Percentiles rank a stretch among this genome's conserved stretches.
Conservation (phyloP, 2,797 vertebrate genomes). For the Cossypha caffra region DNA sequence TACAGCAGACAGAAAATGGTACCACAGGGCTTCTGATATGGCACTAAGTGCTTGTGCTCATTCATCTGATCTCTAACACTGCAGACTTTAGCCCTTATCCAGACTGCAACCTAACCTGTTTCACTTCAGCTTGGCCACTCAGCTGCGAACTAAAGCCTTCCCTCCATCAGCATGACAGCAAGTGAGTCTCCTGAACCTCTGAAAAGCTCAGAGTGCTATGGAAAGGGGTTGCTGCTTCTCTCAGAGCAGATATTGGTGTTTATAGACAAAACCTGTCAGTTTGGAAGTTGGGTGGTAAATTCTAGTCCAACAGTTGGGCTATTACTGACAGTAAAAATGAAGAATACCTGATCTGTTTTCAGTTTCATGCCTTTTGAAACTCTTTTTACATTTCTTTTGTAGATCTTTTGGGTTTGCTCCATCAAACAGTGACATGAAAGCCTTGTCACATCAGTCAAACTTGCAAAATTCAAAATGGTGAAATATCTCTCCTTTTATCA, state of each 20-base stretch:
- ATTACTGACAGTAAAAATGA: background rate
- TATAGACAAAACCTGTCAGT: background rate
- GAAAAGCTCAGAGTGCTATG: background rate
- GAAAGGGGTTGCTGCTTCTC: background rate
- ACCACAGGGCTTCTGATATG: background rate
- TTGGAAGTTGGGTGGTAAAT: background rate
- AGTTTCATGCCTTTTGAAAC: background rate
- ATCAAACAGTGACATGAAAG: constrained; percentile 11
- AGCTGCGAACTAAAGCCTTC: background rate
- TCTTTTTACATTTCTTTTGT: background rate
- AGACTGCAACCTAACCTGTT: background rate
- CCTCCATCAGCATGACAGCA: background rate
- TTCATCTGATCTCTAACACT: background rate
- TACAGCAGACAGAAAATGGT: background rate
- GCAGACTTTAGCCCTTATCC: background rate
- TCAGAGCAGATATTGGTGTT: background rate
- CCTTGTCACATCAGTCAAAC: background rate
- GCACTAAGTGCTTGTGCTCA: background rate
- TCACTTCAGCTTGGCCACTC: background rate
- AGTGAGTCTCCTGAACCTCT: background rate
- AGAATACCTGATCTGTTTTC: background rate
- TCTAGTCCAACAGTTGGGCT: background rate
- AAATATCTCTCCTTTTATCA: constrained; percentile 34
- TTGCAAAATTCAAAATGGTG: background rate
- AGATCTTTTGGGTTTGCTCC: background rate